These are phyloP conservation scores for Eupristina koningsbergeri DNA, from an alignment of 1,140 invertebrate species.

Conservation along the genomic window DNA sequence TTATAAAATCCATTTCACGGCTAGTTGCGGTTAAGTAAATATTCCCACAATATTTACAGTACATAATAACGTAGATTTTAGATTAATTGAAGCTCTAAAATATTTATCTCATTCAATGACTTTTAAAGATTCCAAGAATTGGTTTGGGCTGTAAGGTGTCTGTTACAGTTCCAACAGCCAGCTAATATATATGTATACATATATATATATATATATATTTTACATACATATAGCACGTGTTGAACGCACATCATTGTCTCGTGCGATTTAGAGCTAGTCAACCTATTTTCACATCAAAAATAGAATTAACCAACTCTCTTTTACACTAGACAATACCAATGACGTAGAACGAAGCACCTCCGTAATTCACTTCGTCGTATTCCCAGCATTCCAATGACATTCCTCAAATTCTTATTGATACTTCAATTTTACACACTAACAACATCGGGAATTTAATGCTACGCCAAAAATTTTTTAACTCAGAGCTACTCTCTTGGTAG, in stretches of 20 bases:
- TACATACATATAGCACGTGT: background rate
- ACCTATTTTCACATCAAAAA: conserved; percentile 46
- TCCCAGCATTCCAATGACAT: conserved; percentile 16
- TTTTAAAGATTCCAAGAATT: background rate
- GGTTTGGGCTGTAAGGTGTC: background rate
- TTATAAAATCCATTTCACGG: too few relatives aligned
- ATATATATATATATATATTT: background rate
- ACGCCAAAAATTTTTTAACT: too few relatives aligned
- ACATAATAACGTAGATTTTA: background rate
- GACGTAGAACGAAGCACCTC: conserved; percentile 1
- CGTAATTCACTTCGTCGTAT: background rate
- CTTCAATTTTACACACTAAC: background rate
- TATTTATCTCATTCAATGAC: background rate
- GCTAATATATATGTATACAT: background rate
- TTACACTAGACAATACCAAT: background rate
- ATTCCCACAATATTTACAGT: background rate
- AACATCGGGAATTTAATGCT: background rate
- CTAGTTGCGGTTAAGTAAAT: too few relatives aligned
- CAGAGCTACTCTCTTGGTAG: too few relatives aligned
- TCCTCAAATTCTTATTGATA: conserved; percentile 15
- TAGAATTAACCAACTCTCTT: conserved; percentile 34
- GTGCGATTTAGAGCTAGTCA: conserved; percentile 30
- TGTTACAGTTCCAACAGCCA: background rate
- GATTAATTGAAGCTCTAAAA: background rate
- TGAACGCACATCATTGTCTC: background rate